Base-by-base conservation (phyloP, 2,888 invertebrate species). In the Andrena marginata region DNA sequence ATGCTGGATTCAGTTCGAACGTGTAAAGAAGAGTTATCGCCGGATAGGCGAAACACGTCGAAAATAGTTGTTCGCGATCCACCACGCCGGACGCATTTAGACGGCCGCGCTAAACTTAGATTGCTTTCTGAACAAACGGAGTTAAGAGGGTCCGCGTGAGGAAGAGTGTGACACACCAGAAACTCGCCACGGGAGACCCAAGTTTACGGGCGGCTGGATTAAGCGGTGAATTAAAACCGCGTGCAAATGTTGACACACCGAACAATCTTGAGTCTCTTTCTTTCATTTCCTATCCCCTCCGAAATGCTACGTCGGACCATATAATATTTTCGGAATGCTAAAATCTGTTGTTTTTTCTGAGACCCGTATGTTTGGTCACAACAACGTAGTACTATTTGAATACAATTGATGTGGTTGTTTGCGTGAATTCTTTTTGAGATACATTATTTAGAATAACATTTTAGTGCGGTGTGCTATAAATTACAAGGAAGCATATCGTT, bases 101-200 rank as follows among this genome's bases (percentile, higher is more conserved):
- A 79, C 59, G 80, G 68, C 62, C 65, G 65, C 20, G 85, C 85
- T 89, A 89, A 88, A 87, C 69, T 86, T 88, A 87, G 88, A 84
- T 82, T 87, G 87, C 88, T 87, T 85, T 86, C 83, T 67, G 85
- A 87, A 84, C 74, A 84, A 82, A 84, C 85, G 76, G 60, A 51
- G 76, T 72, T 82, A 73, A 76, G 79, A 82, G 62, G 73, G 77
- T 62, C 49, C 68, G 54, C 64, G 68, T 26, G 51, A 68, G 31
- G 10, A 51, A 42, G 64, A 42, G 54, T 29, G 63, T 42, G 69
- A 51, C 81, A 49, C 62, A 23, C 35, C 23, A 33, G 63, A 49
- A 80, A 56, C 13, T 26, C 56, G 48, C 62, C 10, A 33, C 2
- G 33, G 68, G 60, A 62, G 54, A 56, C 13, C 23, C 16, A 49